Base-by-base conservation (phyloP, 2,797 vertebrate genomes). In the Chrysocyon brachyurus region DNA sequence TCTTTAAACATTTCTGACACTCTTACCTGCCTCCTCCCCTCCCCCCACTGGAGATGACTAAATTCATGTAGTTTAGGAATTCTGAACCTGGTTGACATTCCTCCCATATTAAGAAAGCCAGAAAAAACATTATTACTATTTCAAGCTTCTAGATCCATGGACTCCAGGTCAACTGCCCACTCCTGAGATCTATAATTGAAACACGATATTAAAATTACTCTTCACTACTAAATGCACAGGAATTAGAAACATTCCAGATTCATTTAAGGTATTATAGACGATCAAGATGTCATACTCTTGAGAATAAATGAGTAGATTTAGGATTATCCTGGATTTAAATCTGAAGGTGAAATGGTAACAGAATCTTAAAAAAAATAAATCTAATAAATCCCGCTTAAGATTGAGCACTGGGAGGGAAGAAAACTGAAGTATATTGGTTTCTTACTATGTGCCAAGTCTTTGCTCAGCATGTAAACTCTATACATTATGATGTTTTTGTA, bases 321-420 rank as follows among this genome's bases (percentile, higher is more conserved):
- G 56, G 82, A 96, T 98, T 96, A 96, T 56, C 57, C 16, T 83
- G 78, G 36, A 88, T 95, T 97, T 97, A 95, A 94, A 95, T 93
- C 40, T 96, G 85, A 96, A 96, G 49, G 46, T 56, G 31, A 75
- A 92, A 91, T 49, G 33, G 66, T 94, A 56, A 59, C 3, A 33
- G 24, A 79, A 17, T 17, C 73, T 33, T 12, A 12, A 19, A 78
- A 88, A 78, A 56, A 40, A n/a, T 21, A 82, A 75, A 89, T 57
- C 49, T 56, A 91, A 63, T 36, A 66, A 90, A 49, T 49, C 68
- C 2, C n/a, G 77, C 15, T 77, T 36, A 46, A 21, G 87, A 52
- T 19, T 82, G 64, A 93, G 49, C 49, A 83, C 24, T 15, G 6
- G 33, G 56, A 75, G 15, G 72, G 40, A 57, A 82, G 26, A 64